These are phyloP conservation scores for Amblyopsis rosae DNA, from an alignment of 2,113 vertebrate species.

Conservation along the genomic window DNA sequence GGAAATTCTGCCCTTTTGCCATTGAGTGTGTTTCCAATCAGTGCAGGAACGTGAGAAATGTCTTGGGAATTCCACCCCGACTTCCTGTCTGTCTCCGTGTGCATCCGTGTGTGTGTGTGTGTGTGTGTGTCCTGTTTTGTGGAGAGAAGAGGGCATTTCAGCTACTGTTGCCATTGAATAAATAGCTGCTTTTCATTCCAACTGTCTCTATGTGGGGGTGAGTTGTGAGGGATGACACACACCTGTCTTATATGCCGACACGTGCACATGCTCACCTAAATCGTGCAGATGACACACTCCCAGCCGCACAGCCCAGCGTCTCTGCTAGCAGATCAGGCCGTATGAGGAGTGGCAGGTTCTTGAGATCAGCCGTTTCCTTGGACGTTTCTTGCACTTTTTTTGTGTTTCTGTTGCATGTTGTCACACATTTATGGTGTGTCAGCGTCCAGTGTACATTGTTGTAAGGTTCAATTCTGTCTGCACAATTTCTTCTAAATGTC, in stretches of 20 bases:
- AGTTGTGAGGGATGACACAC: background rate
- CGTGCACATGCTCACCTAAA: background rate
- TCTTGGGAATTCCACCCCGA: conserved; percentile 73
- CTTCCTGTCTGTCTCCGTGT: conserved; percentile 65
- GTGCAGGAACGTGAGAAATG: conserved; percentile 89
- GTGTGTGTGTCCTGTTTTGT: background rate
- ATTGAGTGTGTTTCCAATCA: conserved; percentile 84
- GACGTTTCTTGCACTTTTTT: conserved; percentile 48
- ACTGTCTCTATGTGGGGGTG: no score
- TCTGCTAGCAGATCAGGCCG: conserved; percentile 23
- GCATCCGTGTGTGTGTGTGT: conserved; percentile 11
- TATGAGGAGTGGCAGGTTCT: conserved; percentile 57
- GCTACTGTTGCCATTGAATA: no score
- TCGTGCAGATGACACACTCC: conserved; percentile 50
- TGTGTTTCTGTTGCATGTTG: conserved; percentile 18
- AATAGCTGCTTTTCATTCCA: no score
- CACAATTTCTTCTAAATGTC: conserved; percentile 27
- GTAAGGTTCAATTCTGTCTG: conserved; percentile 34
- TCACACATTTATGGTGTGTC: background rate
- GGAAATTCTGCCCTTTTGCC: conserved; percentile 86
- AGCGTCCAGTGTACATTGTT: conserved; percentile 3
- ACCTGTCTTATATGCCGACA: background rate
- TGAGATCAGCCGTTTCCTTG: conserved; percentile 45
- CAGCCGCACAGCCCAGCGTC: conserved; percentile 51
- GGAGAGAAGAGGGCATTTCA: background rate